Conservation (phyloP, 2,797 vertebrate genomes). For the Anguilla anguilla region DNA sequence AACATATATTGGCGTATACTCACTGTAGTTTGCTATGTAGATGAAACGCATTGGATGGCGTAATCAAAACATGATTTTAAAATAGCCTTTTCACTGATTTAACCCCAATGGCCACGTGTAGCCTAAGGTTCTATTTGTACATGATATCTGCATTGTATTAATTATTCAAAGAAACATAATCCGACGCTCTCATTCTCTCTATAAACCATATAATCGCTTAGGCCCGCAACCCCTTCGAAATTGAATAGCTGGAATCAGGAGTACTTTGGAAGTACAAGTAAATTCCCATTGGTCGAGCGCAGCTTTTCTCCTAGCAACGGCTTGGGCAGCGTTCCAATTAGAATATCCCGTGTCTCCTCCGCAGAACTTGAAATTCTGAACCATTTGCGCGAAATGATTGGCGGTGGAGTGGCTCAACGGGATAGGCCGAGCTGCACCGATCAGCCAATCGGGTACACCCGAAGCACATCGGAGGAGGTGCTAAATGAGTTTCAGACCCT, state of each 20-base stretch:
- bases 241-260: conserved; percentile 33
- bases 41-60: background rate
- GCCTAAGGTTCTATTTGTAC: background rate
- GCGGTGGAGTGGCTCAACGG: conserved; percentile 41
- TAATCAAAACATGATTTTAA: background rate
- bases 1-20: background rate
- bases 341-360: conserved; percentile 56
- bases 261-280: conserved; percentile 39
- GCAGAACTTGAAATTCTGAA: conserved; percentile 71
- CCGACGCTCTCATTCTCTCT: conserved; percentile 12
- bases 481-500: conserved; percentile 29
- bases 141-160: conserved; percentile 6
- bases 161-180: background rate
- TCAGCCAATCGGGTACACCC: conserved; percentile 61
- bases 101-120: background rate
- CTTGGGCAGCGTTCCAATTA: conserved; percentile 64
- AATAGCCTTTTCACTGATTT: background rate
- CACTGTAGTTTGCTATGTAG: background rate
- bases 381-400: conserved; percentile 43
- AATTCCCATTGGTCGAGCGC: conserved; percentile 58
- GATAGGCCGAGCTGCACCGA: accelerated
- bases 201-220: background rate
- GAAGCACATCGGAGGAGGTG: conserved; percentile 40
- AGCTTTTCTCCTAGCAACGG: conserved; percentile 72
- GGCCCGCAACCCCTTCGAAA: conserved; percentile 11